A percentile compares a stretch with the other conserved stretches of the same genome.
Evolutionary conservation across 2,888 invertebrate genomes (phyloP).

Genomic region (Parnassius orleans): DNA sequence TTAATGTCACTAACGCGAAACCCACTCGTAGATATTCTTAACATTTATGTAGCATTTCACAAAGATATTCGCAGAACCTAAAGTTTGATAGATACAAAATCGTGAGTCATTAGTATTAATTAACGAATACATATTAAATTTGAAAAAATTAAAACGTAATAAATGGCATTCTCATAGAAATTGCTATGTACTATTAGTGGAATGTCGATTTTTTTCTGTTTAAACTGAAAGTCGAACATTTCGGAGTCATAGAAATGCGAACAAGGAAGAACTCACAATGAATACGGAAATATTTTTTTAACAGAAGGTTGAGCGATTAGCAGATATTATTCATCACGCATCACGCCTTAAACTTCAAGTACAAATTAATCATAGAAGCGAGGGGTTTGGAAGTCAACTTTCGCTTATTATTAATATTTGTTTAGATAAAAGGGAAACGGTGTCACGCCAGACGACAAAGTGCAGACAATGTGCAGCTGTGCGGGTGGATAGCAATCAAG

Average conservation of each 20-base stretch:
- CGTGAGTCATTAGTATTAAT: not conserved
- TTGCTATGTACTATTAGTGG: not conserved
- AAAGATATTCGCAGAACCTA: not conserved
- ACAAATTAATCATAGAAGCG: slow-evolving; percentile 7
- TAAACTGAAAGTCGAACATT: too few relatives aligned
- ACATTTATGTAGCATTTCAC: not conserved
- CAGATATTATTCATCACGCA: slow-evolving; percentile 14
- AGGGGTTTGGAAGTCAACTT: slow-evolving; percentile 46
- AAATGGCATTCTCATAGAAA: not conserved
- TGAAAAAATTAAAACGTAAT: not conserved
- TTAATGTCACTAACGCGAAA: slow-evolving; percentile 5
- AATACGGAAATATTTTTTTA: slow-evolving; percentile 22
- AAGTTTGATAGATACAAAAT: not conserved
- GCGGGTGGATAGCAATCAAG: slow-evolving; percentile 58
- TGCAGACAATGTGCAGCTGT: slow-evolving; percentile 57
- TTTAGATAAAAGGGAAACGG: slow-evolving; percentile 68
- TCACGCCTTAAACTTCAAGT: slow-evolving; percentile 26
- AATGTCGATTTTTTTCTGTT: too few relatives aligned
- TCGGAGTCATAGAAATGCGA: not conserved
- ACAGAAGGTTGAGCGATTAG: slow-evolving; percentile 20
- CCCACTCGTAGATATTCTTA: not conserved
- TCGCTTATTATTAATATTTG: slow-evolving; percentile 65
- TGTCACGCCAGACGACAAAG: slow-evolving; percentile 53
- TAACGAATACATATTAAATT: not conserved
- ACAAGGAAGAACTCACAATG: slow-evolving; percentile 8